Evolutionary conservation across 2,797 vertebrate species (phyloP), one percentile per base, ranked within the genome.

Genomic region (Enteromius mattozi): DNA sequence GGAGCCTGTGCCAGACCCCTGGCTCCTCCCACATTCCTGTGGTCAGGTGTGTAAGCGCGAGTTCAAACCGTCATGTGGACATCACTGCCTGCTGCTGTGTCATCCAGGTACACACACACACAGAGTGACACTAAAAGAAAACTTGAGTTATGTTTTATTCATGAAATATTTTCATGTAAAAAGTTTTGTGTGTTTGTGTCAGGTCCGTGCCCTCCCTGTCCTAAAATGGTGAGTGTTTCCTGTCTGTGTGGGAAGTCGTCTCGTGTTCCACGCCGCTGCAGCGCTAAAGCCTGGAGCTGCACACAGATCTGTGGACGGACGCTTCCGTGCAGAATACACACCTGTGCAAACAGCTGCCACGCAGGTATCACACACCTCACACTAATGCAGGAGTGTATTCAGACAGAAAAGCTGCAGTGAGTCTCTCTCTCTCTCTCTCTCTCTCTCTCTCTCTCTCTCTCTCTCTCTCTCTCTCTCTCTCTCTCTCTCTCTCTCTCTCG

Each of bases 141-240:
- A 51, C 2, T 6, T 51, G 4, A 49, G 47, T 17, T 51, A 17
- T 6, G 6, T 51, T 51, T 17, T 17, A 51, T 51, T 51, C 5
- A 6, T 19, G 5, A 19, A 7, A 19, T 17, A 19, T 7, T 2
- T 51, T 51, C 1, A 51, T 51, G 49, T 51, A 51, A 19, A 51
- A 19, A 6, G 21, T 59, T 84, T 37, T 77, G 24, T 30, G 49
- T 88, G 76, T 90, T 88, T 87, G 37, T 51, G 86, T 27, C 91
- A 99, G 98, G 98, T 75, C 98, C 98, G 0, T 99, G 98, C 30
- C 98, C 98, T 1, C 97, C 98, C 0, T 99, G 98, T 89, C 98
- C 98, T n/a, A 98, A 98, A 93, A 98, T 98, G 97, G 96, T 99
- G 42, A 93, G 94, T 0, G 96, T 94, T 9, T 94, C 96, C 6